phyloP scores from a whole-genome alignment of 1,140 invertebrate species.

The Drosophila mauritiana region DNA sequence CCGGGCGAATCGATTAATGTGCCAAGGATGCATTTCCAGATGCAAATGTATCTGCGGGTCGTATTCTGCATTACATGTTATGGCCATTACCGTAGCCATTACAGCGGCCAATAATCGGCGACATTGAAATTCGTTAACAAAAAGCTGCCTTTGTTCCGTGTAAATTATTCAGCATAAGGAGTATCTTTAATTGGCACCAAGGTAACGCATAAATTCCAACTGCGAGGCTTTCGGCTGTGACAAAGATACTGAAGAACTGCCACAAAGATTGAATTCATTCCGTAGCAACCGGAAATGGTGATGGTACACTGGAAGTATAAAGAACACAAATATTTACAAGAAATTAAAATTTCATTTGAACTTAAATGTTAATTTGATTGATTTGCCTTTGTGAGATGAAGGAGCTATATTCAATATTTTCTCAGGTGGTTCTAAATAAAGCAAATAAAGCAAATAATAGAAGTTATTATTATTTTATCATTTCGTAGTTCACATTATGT shows the following conservation, averaged over 20 bases:
- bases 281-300: conserved; percentile 50
- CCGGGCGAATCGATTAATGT: conserved; percentile 49
- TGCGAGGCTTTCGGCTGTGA: conserved; percentile 1
- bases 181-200: conserved; percentile 46
- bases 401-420: too few species aligned
- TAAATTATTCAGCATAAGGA: conserved; percentile 26
- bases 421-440: too few species aligned
- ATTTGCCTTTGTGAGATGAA: too few species aligned
- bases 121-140: neutral
- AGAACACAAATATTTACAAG: too few species aligned
- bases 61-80: conserved; percentile 30
- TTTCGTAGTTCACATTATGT: neutral
- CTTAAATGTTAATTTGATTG: too few species aligned
- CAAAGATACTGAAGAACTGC: conserved; percentile 16
- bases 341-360: neutral
- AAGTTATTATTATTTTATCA: too few species aligned
- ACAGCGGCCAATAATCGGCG: conserved; percentile 7
- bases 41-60: conserved; percentile 28
- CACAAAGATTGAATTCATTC: conserved; percentile 11
- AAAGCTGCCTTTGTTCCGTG: neutral
- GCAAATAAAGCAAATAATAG: too few species aligned
- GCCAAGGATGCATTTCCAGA: conserved; percentile 29
- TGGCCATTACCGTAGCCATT: conserved; percentile 34
- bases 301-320: neutral
- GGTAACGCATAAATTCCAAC: conserved; percentile 37